Conservation (phyloP, 2,113 vertebrate species). For the Takifugu bimaculatus region DNA sequence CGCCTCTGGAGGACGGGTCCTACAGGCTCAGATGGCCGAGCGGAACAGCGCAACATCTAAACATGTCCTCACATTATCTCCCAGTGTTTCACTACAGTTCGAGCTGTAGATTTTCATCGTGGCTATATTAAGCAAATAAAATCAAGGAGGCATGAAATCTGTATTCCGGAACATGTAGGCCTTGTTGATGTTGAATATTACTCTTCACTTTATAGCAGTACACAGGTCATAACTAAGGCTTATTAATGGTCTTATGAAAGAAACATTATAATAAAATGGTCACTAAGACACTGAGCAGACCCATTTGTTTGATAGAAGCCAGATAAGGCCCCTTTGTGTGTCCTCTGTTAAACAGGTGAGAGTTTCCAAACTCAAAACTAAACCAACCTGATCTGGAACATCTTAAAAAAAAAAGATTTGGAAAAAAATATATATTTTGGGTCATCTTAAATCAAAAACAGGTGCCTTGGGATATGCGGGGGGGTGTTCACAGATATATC, state of each 20-base stretch:
- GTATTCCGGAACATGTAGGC: slow-evolving; percentile 17
- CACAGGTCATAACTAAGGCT: slow-evolving; percentile 42
- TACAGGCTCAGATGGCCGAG: slow-evolving; percentile 47
- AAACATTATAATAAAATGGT: slow-evolving; percentile 39
- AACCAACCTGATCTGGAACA: slow-evolving; percentile 27
- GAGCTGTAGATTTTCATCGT: neutral
- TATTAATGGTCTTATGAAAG: slow-evolving; percentile 41
- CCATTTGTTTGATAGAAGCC: slow-evolving; percentile 52
- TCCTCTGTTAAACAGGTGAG: slow-evolving; percentile 39
- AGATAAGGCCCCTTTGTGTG: slow-evolving; percentile 51
- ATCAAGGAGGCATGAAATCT: slow-evolving; percentile 1
- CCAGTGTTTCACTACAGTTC: neutral
- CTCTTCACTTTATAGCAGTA: slow-evolving; percentile 46
- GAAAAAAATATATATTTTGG: slow-evolving; percentile 1
- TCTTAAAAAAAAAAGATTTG: neutral
- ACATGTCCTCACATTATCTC: slow-evolving; percentile 1
- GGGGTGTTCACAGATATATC: neutral
- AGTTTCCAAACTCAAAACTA: slow-evolving; percentile 36
- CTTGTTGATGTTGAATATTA: slow-evolving; percentile 24
- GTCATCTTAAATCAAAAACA: slow-evolving; percentile 5
- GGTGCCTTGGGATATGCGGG: neutral
- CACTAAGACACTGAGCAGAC: slow-evolving; percentile 51
- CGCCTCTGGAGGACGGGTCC: slow-evolving; percentile 35
- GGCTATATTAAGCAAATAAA: neutral
- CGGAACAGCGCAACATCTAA: slow-evolving; percentile 18